Evolutionary conservation across 2,797 vertebrate genomes (phyloP).

Genomic region (Paratrypauchen microcephalus): DNA sequence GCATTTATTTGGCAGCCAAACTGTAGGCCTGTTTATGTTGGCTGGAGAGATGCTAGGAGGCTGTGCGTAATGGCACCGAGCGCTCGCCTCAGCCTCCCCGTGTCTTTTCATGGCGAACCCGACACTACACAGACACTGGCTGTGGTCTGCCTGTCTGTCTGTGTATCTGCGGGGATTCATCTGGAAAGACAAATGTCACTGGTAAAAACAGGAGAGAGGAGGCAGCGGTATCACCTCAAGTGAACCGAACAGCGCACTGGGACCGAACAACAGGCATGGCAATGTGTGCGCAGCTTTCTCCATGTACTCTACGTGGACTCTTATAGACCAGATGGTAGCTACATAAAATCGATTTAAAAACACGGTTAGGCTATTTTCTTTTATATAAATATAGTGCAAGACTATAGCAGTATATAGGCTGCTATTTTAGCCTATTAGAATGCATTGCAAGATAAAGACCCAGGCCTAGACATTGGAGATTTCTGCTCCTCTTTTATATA

Average conservation of each 20-base stretch:
- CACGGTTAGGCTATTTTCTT: background rate
- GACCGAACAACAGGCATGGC: constrained; percentile 12
- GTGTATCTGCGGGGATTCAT: constrained; percentile 4
- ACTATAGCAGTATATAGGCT: no score
- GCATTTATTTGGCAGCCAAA: background rate
- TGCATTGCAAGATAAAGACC: no score
- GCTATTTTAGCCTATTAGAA: no score
- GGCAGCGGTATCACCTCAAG: constrained; percentile 16
- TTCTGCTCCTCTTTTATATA: no score
- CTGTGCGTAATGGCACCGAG: constrained; percentile 26
- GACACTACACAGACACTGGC: constrained; percentile 8
- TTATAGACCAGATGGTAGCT: background rate
- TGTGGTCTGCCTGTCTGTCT: constrained; percentile 8
- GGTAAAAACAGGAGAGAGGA: background rate
- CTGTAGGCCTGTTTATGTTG: background rate
- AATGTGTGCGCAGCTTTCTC: background rate
- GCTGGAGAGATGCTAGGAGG: constrained; percentile 25
- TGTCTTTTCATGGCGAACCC: constrained; percentile 30
- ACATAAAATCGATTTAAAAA: background rate
- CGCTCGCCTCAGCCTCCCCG: constrained; percentile 25
- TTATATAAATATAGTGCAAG: no score
- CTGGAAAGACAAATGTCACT: constrained; percentile 9
- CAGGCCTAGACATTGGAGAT: no score
- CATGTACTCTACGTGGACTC: background rate
- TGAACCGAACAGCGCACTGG: constrained; percentile 28